A percentile compares a stretch with the other conserved stretches of the same genome.
These are phyloP conservation scores for Augiades crinisus DNA, from an alignment of 2,888 invertebrate species.

Conservation along the genomic window DNA sequence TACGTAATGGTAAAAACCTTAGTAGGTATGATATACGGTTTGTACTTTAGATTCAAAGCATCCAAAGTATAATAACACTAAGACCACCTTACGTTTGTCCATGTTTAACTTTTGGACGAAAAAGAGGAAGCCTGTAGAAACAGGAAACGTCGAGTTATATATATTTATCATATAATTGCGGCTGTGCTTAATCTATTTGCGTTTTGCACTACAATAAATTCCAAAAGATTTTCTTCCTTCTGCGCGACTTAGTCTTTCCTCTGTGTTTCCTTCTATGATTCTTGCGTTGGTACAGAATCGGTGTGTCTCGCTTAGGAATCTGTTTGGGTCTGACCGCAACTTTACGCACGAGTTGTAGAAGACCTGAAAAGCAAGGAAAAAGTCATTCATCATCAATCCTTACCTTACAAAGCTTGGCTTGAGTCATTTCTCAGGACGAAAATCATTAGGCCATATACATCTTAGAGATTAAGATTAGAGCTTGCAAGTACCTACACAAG, in stretches of 20 bases:
- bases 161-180: too few relatives aligned
- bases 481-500: too few relatives aligned
- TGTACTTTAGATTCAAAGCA: background rate
- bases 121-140: too few relatives aligned
- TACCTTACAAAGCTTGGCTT: too few relatives aligned
- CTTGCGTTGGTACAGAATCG: constrained; percentile 32
- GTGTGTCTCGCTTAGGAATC: constrained; percentile 20
- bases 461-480: too few relatives aligned
- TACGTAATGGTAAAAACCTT: constrained; percentile 6
- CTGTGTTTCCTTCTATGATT: constrained; percentile 35
- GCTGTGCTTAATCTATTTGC: too few relatives aligned
- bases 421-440: too few relatives aligned
- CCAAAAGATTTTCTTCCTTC: constrained; percentile 44
- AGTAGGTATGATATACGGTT: constrained; percentile 1
- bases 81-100: background rate
- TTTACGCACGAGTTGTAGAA: constrained; percentile 30
- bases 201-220: background rate
- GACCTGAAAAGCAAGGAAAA: constrained; percentile 16
- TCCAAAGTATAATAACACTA: background rate
- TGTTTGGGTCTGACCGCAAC: constrained; percentile 26
- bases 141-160: too few relatives aligned
- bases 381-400: too few relatives aligned
- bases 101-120: too few relatives aligned
- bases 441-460: too few relatives aligned
- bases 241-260: constrained; percentile 39